Base-by-base conservation (phyloP, 2,888 invertebrate genomes). In the Cecidostiba fungosa region DNA sequence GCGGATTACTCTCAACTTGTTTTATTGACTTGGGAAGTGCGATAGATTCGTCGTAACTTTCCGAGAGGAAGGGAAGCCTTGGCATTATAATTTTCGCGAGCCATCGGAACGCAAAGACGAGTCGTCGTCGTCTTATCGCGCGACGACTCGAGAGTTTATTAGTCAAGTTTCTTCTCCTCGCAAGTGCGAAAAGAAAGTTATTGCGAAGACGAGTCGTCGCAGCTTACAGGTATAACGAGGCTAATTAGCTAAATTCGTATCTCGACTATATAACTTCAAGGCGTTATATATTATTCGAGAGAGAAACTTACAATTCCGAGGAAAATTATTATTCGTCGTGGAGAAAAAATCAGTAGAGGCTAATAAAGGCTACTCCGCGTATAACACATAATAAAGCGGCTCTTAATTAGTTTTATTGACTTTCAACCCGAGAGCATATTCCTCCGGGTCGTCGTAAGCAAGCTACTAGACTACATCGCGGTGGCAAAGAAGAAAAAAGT, bases 401-500 rank as follows among this genome's bases (percentile, higher is more conserved):
- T 79, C 62, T 74, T 74, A 84, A 84, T 79, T 84, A 84, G 79
- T 74, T 84, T 84, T 84, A 84, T 79, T 79, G 84, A 84, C 84
- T 84, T 73, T 78, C 29, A 62, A 73, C 85, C n/a, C n/a, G n/a
- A 82, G 86, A 77, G 82, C 59, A 82, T 70, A 79, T 78, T 74
- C 81, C 54, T 19, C 47, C 32, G 59, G 69, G 69, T 43, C 69
- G 70, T 80, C 73, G 73, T 36, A 82, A 77, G 66, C 50, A 32
- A 59, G 69, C 43, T 66, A 32, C 36, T 50, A 50, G 47, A 47
- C 23, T 32, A 47, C 70, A n/a, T 14, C n/a, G 50, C 50, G 29
- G n/a, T 8, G 36, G 59, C 14, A 29, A 2, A 12, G 32, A 43
- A 36, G 50, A 59, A 77, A 59, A n/a, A 62, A 62, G 19, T 50